phyloP scores from a whole-genome alignment of 2,113 vertebrate genomes.

The Thunnus thynnus region DNA sequence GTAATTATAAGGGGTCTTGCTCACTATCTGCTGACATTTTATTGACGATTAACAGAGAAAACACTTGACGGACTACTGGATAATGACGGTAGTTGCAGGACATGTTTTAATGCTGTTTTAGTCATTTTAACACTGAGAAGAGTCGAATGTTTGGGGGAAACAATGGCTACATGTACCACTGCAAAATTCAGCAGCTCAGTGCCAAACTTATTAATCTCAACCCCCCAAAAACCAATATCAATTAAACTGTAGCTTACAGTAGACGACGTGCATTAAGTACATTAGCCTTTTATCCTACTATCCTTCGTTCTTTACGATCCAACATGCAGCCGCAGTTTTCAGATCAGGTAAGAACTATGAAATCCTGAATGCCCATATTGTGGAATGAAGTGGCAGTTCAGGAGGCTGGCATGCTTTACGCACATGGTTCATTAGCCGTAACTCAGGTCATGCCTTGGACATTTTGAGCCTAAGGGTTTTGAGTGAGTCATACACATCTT shows the following conservation, averaged over 20 bases:
- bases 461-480: slow-evolving; percentile 45
- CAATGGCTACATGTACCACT: neutral
- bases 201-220: too few species aligned
- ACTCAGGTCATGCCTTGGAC: slow-evolving; percentile 71
- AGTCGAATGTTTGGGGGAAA: neutral
- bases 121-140: neutral
- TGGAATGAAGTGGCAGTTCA: slow-evolving; percentile 28
- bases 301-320: neutral
- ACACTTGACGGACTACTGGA: too few species aligned
- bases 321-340: neutral
- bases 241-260: neutral
- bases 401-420: slow-evolving; percentile 40
- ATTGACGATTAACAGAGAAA: too few species aligned
- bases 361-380: slow-evolving; percentile 31
- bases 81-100: too few species aligned
- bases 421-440: slow-evolving; percentile 59
- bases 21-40: too few species aligned
- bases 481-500: slow-evolving; percentile 45
- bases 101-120: neutral
- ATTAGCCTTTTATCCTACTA: neutral
- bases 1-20: too few species aligned
- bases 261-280: neutral
- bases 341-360: slow-evolving; percentile 3
- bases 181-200: neutral
- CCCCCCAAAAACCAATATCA: too few species aligned